Conservation (phyloP, 2,888 invertebrate genomes). For the Caenorhabditis becei region DNA sequence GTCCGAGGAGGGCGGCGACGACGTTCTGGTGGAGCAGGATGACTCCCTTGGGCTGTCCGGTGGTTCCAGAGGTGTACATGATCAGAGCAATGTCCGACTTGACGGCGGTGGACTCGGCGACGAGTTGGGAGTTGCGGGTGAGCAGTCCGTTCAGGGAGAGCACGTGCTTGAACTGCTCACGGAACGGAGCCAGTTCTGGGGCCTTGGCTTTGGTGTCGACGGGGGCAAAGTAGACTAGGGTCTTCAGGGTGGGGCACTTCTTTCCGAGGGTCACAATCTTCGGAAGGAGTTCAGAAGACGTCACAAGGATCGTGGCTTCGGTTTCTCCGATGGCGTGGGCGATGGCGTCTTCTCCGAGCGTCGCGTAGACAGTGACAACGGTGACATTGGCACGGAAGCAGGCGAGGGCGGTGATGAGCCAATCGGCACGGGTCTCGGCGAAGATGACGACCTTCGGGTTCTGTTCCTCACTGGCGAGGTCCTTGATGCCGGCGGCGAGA, state of each 20-base stretch:
- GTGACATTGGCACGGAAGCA: constrained; percentile 93
- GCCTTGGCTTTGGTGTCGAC: constrained; percentile 58
- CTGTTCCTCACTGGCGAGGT: constrained; percentile 85
- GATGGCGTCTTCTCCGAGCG: constrained; percentile 95
- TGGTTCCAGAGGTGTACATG: constrained; percentile 95
- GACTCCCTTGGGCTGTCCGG: constrained; percentile 85
- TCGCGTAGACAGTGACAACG: constrained; percentile 97
- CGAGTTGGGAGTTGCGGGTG: constrained; percentile 58
- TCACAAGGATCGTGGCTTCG: constrained; percentile 93
- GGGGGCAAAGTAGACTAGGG: constrained; percentile 75
- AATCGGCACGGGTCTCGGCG: constrained; percentile 97
- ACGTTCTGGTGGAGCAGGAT: constrained; percentile 82
- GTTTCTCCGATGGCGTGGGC: constrained; percentile 97
- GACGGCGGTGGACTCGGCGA: constrained; percentile 66
- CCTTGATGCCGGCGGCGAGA: constrained; percentile 91
- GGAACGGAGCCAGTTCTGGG: constrained; percentile 58
- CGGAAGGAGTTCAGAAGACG: constrained; percentile 92
- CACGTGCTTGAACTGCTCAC: constrained; percentile 71
- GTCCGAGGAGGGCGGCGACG: constrained; percentile 82
- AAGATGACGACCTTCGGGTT: constrained; percentile 88
- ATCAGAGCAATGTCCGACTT: constrained; percentile 87
- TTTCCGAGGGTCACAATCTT: constrained; percentile 85
- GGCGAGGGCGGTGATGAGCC: constrained; percentile 97
- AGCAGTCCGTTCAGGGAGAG: constrained; percentile 70
- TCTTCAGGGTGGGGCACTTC: constrained; percentile 71